phyloP scores from a whole-genome alignment of 1,140 invertebrate genomes.

The Branchinecta lindahli region DNA sequence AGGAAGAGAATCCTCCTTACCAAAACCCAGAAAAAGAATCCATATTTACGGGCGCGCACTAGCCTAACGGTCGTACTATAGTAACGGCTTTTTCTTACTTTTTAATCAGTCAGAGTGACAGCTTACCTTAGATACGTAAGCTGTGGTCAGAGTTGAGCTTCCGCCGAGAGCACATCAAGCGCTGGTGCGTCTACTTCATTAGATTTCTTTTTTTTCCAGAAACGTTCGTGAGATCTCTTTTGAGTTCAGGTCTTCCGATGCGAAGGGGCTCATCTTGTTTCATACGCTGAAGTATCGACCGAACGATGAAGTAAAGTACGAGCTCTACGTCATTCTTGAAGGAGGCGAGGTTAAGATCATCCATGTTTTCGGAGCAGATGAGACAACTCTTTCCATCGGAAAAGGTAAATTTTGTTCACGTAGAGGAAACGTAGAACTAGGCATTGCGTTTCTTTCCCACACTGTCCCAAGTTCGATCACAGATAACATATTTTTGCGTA shows the following conservation, averaged over 20 bases:
- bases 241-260: conserved; percentile 65
- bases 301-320: conserved; percentile 56
- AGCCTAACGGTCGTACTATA: too few relatives aligned
- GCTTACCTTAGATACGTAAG: too few relatives aligned
- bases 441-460: conserved; percentile 20
- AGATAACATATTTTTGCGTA: conserved; percentile 23
- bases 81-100: too few relatives aligned
- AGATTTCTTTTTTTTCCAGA: conserved; percentile 5
- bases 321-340: conserved; percentile 71
- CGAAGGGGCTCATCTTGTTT: conserved; percentile 69
- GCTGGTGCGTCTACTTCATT: too few relatives aligned
- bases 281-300: conserved; percentile 65
- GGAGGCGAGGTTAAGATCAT: conserved; percentile 75
- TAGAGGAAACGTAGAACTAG: too few relatives aligned
- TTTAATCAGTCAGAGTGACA: too few relatives aligned
- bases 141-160: too few relatives aligned
- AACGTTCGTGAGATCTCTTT: conserved; percentile 59
- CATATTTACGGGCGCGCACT: too few relatives aligned
- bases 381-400: conserved; percentile 67
- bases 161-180: too few relatives aligned
- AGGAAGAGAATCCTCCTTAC: too few relatives aligned
- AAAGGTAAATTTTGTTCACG: conserved; percentile 37
- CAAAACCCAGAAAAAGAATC: too few relatives aligned
- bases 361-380: conserved; percentile 70
- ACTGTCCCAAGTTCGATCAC: conserved; percentile 22